Evolutionary conservation across 2,113 vertebrate genomes (phyloP).

Genomic region (Atrichornis clamosus): DNA sequence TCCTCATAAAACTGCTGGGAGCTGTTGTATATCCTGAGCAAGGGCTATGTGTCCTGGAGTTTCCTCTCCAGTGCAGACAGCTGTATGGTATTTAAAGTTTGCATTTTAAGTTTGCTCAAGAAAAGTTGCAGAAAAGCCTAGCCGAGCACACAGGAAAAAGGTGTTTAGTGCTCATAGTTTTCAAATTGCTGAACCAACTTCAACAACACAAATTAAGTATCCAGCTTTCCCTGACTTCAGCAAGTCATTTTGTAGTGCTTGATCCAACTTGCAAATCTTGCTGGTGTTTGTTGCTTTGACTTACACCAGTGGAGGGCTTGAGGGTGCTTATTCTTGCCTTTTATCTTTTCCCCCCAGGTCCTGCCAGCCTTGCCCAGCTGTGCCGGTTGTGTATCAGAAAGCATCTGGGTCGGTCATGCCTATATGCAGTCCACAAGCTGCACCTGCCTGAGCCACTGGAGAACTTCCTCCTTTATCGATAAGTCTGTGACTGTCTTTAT

Average conservation of each 20-base stretch:
- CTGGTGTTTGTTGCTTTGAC: not conserved
- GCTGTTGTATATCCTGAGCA: not conserved
- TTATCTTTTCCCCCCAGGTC: slow-evolving; percentile 67
- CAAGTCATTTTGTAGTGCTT: not conserved
- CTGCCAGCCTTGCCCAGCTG: slow-evolving; percentile 80
- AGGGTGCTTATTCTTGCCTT: not conserved
- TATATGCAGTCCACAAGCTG: slow-evolving; percentile 73
- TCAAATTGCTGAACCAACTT: not conserved
- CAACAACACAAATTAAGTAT: not conserved
- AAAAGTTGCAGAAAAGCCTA: not conserved
- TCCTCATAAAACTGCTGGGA: not conserved
- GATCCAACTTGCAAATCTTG: not conserved
- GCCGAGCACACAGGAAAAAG: not conserved
- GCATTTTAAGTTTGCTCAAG: not conserved
- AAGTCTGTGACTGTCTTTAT: not conserved
- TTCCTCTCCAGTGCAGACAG: not conserved
- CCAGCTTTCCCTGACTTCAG: not conserved
- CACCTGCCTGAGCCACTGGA: slow-evolving; percentile 80
- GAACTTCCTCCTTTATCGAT: slow-evolving; percentile 85
- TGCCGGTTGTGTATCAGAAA: slow-evolving; percentile 83
- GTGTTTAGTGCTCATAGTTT: not conserved
- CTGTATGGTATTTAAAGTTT: not conserved
- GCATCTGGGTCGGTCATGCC: slow-evolving; percentile 77
- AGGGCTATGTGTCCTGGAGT: not conserved
- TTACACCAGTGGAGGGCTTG: not conserved